These are phyloP conservation scores for Pollimyrus isidori DNA, from an alignment of 2,113 vertebrate genomes.

Conservation along the genomic window DNA sequence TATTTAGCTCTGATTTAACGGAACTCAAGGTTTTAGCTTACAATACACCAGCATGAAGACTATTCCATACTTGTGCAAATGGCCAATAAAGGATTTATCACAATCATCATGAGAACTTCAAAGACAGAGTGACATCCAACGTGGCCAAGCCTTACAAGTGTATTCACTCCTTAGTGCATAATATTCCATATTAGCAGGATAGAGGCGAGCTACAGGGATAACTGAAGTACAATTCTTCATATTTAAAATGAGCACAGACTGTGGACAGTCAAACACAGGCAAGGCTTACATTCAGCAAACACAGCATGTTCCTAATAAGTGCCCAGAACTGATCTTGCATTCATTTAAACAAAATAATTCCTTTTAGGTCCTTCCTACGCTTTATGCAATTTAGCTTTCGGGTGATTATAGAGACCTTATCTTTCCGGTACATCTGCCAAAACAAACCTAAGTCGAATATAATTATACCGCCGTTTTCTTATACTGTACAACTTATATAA, in stretches of 20 bases:
- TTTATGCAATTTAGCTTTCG: not conserved
- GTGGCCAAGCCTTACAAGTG: not conserved
- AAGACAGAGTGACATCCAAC: not conserved
- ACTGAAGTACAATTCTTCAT: not conserved
- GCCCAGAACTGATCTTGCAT: not conserved
- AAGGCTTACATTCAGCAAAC: not conserved
- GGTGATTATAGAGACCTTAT: not conserved
- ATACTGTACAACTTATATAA: not conserved
- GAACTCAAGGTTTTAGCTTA: too few species aligned
- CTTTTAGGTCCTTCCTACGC: not conserved
- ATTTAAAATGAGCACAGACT: not conserved
- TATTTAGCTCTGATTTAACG: too few species aligned
- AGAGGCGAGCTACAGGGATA: not conserved
- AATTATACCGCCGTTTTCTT: not conserved
- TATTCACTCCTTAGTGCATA: not conserved
- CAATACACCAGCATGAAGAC: too few species aligned
- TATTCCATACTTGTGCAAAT: not conserved
- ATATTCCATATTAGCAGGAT: not conserved
- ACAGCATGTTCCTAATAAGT: not conserved
- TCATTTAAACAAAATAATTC: not conserved
- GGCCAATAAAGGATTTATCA: not conserved
- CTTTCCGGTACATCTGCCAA: not conserved
- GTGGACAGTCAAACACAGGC: not conserved
- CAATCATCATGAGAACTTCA: not conserved
- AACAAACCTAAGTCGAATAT: not conserved